Base-by-base conservation (phyloP, 2,113 vertebrate genomes). In the Pelobates fuscus region DNA sequence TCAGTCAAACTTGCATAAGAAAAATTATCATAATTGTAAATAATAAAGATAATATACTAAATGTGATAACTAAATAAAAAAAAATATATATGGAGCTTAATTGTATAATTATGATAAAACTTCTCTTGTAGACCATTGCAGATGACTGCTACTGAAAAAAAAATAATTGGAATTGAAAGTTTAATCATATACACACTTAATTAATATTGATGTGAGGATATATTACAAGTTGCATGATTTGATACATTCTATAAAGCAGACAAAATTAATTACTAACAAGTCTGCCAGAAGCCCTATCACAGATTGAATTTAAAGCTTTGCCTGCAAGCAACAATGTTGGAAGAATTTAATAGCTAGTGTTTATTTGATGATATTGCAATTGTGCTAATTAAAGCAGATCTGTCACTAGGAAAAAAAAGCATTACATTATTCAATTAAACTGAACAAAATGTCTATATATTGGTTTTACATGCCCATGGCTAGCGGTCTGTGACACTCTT, bases 201-300 rank as follows among this genome's bases (percentile, higher is more conserved):
- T 70, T 43, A 70, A 70, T 70, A 60, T 59, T 70, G 68, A 70
- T 59, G 68, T 8, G 43, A 23, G 23, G 24, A 43, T 20, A 70
- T 70, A 70, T 59, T 70, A 58, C 58, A 70, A 60, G 32, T 44
- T 59, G 68, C 32, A 49, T 60, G 25, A 70, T 70, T 41, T 57
- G 57, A 58, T 43, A 70, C 10, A 70, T 43, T 70, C 54, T 46
- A 55, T 44, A 41, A 60, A 29, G 20, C 54, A 70, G 68, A 60
- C 68, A 70, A 30, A 60, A 43, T 70, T 60, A 70, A 70, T 70
- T 70, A 70, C 59, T 29, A 70, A 70, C 59, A 37, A 70, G 37
- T 58, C 41, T 60, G 32, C 54, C 54, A 70, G 68, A 43, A 26
- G 11, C 58, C 24, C 5, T 27, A 60, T 70, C 32, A 59, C 29